phyloP scores from a whole-genome alignment of 1,140 invertebrate genomes.

The Hypothenemus hampei region DNA sequence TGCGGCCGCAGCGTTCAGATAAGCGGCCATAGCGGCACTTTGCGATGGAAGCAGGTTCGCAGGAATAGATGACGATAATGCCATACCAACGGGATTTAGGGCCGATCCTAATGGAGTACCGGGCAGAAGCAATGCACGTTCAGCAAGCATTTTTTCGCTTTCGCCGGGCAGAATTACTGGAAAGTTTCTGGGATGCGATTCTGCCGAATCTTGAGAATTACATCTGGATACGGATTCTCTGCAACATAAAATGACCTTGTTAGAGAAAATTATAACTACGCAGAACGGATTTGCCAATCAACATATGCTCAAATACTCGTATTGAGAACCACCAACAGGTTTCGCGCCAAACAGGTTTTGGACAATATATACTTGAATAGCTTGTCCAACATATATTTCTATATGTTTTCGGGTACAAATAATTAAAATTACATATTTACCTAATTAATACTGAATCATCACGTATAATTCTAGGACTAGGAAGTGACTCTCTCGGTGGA shows the following conservation, averaged over 20 bases:
- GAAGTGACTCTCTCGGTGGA: constrained; percentile 39
- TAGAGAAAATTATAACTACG: constrained; percentile 4
- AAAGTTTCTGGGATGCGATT: constrained; percentile 55
- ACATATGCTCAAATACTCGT: no score
- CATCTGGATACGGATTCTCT: constrained; percentile 74
- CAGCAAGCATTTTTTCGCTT: constrained; percentile 60
- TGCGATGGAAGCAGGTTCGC: constrained; percentile 63
- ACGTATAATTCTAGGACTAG: constrained; percentile 36
- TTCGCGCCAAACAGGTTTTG: no score
- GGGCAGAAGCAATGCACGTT: constrained; percentile 52
- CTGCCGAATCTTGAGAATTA: constrained; percentile 70
- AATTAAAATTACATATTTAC: no score
- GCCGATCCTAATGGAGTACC: constrained; percentile 49
- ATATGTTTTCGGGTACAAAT: no score
- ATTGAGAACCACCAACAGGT: no score
- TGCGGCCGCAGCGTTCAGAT: constrained; percentile 62
- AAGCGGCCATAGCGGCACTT: constrained; percentile 72
- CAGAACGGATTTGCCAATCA: no score
- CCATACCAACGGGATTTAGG: constrained; percentile 50
- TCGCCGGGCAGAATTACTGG: constrained; percentile 12
- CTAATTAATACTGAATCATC: constrained; percentile 36
- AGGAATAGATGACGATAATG: constrained; percentile 52
- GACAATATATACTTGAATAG: no score
- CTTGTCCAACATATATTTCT: no score
- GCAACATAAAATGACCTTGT: constrained; percentile 40